Percentiles rank a stretch among this genome's conserved stretches.
phyloP scores from a whole-genome alignment of 2,113 vertebrate species.

The Podarcis raffonei region DNA sequence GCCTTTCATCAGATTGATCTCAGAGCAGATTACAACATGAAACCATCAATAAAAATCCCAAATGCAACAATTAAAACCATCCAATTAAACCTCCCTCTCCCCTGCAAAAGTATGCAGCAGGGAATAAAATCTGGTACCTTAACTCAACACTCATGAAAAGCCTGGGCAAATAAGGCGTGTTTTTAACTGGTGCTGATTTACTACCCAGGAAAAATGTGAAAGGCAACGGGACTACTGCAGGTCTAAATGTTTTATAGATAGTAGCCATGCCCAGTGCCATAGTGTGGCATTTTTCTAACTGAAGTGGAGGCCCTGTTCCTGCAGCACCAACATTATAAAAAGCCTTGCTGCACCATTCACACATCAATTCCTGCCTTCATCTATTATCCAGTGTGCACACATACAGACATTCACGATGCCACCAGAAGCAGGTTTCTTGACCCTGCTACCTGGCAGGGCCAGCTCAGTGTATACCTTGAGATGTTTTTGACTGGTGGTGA shows the following conservation, averaged over 20 bases:
- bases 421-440: background rate
- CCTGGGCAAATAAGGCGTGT: too few relatives aligned
- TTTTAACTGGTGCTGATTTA: background rate
- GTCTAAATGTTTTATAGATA: background rate
- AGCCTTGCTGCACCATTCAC: background rate
- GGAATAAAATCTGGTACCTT: too few relatives aligned
- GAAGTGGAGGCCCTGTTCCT: background rate
- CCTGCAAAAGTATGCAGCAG: too few relatives aligned
- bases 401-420: background rate
- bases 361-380: background rate
- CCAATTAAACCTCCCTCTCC: too few relatives aligned
- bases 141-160: background rate
- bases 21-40: too few relatives aligned
- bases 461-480: background rate
- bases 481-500: background rate
- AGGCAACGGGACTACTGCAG: too few relatives aligned
- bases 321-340: background rate
- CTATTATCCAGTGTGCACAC: background rate
- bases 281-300: background rate
- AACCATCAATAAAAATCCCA: too few relatives aligned
- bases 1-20: too few relatives aligned
- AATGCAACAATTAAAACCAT: too few relatives aligned
- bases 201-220: background rate
- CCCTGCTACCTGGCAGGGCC: background rate
- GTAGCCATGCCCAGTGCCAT: background rate